Conservation (phyloP, 2,113 vertebrate species). For the Calyptomena viridis region DNA sequence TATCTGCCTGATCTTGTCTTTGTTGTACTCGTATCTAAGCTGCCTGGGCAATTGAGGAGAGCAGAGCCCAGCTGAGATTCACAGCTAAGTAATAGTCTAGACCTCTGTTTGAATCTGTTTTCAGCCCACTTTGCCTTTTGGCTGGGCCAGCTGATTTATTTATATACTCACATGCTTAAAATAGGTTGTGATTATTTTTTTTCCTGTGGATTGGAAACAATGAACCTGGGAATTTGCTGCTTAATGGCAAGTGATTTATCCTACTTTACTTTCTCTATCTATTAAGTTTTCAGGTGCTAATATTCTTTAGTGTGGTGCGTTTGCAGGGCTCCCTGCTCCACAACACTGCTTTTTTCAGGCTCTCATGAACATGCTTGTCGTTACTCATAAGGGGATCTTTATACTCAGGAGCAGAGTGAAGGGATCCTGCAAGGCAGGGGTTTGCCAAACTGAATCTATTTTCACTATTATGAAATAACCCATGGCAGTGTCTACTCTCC, state of each 20-base stretch:
- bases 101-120: not conserved
- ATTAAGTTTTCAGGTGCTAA: not conserved
- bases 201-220: constrained; percentile 21
- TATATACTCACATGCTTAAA: constrained; percentile 36
- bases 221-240: constrained; percentile 24
- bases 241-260: not conserved
- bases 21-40: not conserved
- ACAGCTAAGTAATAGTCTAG: not conserved
- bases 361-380: not conserved
- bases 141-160: constrained; percentile 31
- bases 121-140: constrained; percentile 12
- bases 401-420: not conserved
- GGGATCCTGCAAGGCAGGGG: not conserved
- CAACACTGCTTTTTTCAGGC: not conserved
- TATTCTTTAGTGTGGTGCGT: not conserved
- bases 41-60: not conserved
- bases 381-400: constrained; percentile 24
- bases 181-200: constrained; percentile 38
- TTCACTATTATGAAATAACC: constrained; percentile 10
- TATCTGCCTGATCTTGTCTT: not conserved
- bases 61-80: not conserved
- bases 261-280: not conserved
- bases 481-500: not conserved
- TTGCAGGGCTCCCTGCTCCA: not conserved
- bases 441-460: not conserved